Conservation (phyloP, 2,797 vertebrate species). For the Bovichtus variegatus region DNA sequence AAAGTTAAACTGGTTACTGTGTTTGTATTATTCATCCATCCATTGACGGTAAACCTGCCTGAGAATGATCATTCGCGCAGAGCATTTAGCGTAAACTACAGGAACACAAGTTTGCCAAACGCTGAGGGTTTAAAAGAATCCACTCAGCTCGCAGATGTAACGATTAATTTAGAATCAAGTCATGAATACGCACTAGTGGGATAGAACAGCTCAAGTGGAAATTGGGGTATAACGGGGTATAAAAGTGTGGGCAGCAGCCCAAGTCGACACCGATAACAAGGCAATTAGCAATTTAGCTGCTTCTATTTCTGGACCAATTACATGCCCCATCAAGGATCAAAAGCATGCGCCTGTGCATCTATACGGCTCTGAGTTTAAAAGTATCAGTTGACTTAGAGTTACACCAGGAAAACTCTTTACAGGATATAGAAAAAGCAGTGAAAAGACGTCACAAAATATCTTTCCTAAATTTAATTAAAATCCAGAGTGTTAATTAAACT, state of each 20-base stretch:
- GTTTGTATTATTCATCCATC: conserved; percentile 10
- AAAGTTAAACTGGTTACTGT: conserved; percentile 16
- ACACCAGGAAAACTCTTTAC: not conserved
- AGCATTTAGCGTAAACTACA: not conserved
- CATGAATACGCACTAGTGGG: conserved; percentile 9
- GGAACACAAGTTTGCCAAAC: not conserved
- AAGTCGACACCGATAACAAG: conserved; percentile 47
- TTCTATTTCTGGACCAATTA: conserved; percentile 61
- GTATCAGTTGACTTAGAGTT: not conserved
- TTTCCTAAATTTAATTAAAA: not conserved
- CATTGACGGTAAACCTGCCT: not conserved
- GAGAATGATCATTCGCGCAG: not conserved
- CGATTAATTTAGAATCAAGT: conserved; percentile 5
- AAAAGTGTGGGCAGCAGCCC: conserved; percentile 25
- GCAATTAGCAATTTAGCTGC: conserved; percentile 52
- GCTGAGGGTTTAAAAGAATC: conserved; percentile 7
- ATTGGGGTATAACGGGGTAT: conserved; percentile 22
- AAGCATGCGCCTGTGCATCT: conserved; percentile 19
- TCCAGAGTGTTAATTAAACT: not conserved
- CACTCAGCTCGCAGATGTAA: not conserved
- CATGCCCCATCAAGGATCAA: conserved; percentile 44
- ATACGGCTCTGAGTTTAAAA: not conserved
- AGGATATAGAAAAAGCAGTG: not conserved
- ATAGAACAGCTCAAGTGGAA: conserved; percentile 38
- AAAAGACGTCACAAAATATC: not conserved